Conservation (phyloP, 2,888 invertebrate species). For the Amphiduros pacificus region DNA sequence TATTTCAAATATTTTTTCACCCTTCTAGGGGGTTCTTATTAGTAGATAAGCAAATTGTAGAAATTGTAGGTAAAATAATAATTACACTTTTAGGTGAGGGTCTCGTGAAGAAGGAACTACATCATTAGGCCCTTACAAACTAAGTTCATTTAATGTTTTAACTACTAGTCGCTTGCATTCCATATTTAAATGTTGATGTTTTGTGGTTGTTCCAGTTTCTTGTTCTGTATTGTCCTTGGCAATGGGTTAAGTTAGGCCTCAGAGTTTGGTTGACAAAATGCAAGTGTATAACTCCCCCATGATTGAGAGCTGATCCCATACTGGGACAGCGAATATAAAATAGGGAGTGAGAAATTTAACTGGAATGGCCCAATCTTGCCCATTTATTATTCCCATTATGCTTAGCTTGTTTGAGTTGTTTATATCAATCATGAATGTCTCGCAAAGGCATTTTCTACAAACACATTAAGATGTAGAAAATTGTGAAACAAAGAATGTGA, state of each 20-base stretch:
- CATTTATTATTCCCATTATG: slow-evolving; percentile 17
- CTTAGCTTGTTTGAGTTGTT: slow-evolving; percentile 22
- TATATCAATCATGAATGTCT: slow-evolving; percentile 4
- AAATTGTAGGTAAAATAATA: slow-evolving; percentile 12
- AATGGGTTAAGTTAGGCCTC: slow-evolving; percentile 14
- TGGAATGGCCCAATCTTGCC: slow-evolving; percentile 20
- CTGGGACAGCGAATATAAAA: neutral
- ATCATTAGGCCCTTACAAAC: slow-evolving; percentile 7
- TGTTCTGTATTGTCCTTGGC: slow-evolving; percentile 19
- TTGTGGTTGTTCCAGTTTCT: slow-evolving; percentile 20
- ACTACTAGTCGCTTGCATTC: slow-evolving; percentile 28
- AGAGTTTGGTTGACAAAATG: slow-evolving; percentile 10
- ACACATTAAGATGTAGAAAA: neutral
- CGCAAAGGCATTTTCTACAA: neutral
- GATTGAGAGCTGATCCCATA: slow-evolving; percentile 4
- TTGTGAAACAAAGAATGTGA: neutral
- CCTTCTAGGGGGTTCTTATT: slow-evolving; percentile 18
- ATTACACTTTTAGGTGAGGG: slow-evolving; percentile 18
- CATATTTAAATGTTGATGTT: slow-evolving; percentile 22
- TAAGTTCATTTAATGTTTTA: slow-evolving; percentile 18
- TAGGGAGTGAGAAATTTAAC: slow-evolving; percentile 2
- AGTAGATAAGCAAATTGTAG: slow-evolving; percentile 20
- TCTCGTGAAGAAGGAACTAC: neutral
- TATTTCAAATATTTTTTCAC: slow-evolving; percentile 17
- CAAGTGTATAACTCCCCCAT: slow-evolving; percentile 9